Evolutionary conservation across 2,797 vertebrate species (phyloP), one percentile per base, ranked within the genome.

Genomic region (Alfaro cultratus): DNA sequence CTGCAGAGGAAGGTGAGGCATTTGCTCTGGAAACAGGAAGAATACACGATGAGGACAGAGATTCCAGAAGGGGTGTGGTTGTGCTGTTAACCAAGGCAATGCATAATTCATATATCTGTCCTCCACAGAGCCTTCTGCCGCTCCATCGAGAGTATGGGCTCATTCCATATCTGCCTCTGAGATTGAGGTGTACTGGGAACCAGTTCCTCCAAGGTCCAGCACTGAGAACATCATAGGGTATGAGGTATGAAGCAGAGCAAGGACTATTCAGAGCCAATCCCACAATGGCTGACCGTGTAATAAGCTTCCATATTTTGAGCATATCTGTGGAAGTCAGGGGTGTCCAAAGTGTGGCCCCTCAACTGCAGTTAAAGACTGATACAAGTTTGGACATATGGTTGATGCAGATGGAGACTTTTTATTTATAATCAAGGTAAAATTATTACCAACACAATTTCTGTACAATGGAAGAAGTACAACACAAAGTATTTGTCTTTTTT

Each of bases 1-100:
- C 97, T 0, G 97, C 97, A 85, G 97, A 97, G 79, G 96, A 97
- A 11, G 96, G 97, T 97, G 75, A 93, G 94, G 3, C 7, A 16
- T 76, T 79, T 4, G 10, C 41, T 1, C 67, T 64, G 62, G 8
- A 73, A 64, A 83, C 55, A 47, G n/a, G 21, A 36, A 73, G 51
- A 47, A 12, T 7, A 15, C 23, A 53, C 11, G 26, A 73, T 72
- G 34, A 76, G 74, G 6, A 6, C 72, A 26, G 60, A 79, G 45
- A 55, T 79, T 82, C 7, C 62, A 39, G 16, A 49, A 36, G 73
- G 82, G n/a, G 0, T 5, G 36, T 51, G n/a, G n/a, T 68, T 77
- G 75, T 0, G 2, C 36, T 76, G 57, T 79, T 83, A 82, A 84
- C 62, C 73, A 49, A 67, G 78, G 46, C 43, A 4, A 73, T 23